Conservation (phyloP, 1,140 invertebrate species). For the Solenopsis invicta region DNA sequence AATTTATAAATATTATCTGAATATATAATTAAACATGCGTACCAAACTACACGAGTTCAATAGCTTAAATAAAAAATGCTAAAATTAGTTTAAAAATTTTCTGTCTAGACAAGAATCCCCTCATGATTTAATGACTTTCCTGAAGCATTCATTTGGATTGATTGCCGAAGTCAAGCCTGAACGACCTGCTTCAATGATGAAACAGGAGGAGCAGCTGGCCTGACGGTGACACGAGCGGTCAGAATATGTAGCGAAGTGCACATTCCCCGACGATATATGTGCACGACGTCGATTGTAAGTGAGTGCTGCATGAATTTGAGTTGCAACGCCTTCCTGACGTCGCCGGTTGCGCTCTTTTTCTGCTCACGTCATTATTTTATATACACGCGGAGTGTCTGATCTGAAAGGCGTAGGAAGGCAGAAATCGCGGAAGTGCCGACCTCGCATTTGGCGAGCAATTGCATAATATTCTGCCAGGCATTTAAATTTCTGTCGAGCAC, state of each 20-base stretch:
- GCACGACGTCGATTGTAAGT: conserved; percentile 42
- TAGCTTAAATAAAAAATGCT: too few relatives aligned
- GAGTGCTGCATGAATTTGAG: conserved; percentile 35
- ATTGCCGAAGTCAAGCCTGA: conserved; percentile 24
- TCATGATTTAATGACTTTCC: not conserved
- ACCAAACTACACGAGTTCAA: too few relatives aligned
- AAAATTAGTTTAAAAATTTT: too few relatives aligned
- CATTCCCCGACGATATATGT: conserved; percentile 73
- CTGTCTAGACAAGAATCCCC: too few relatives aligned
- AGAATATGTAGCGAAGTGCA: conserved; percentile 71
- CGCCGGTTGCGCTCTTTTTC: conserved; percentile 44
- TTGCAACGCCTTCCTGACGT: conserved; percentile 23
- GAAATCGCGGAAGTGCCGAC: conserved; percentile 68
- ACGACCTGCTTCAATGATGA: conserved; percentile 48
- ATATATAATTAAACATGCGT: too few relatives aligned
- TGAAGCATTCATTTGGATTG: conserved; percentile 2
- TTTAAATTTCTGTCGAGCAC: conserved; percentile 68
- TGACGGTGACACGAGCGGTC: conserved; percentile 35
- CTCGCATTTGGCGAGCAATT: conserved; percentile 41
- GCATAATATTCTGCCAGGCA: conserved; percentile 68
- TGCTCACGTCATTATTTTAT: conserved; percentile 47
- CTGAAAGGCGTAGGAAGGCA: conserved; percentile 18
- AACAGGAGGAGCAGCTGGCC: conserved; percentile 47
- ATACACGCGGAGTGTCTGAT: not conserved
- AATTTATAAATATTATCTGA: too few relatives aligned